Base-by-base conservation (phyloP, 2,797 vertebrate species). In the Neopelma chrysocephalum region DNA sequence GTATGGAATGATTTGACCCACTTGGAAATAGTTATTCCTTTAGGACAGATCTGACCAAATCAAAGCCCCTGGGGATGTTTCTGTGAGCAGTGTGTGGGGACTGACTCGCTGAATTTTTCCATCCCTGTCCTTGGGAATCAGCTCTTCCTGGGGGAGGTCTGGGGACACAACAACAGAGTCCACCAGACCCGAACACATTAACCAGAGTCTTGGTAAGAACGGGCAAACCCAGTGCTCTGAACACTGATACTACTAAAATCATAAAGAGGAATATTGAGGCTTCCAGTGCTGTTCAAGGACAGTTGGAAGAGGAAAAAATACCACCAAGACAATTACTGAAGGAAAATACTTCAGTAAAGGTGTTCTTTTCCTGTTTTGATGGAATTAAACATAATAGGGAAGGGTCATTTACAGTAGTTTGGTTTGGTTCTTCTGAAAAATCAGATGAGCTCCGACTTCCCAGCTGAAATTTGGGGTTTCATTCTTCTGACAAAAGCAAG, bases 281-380 rank as follows among this genome's bases (percentile, higher is more conserved):
- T 71, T 48, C 20, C 60, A 18, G 0, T 3, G 12, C 10, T 45
- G 6, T 4, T n/a, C 56, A 29, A 19, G 69, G n/a, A 15, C 43
- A 23, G 14, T 0, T 86, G 45, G 29, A n/a, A 61, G 42, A 65
- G 29, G 4, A 27, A 36, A 14, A 86, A 12, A 19, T 25, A 5
- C 18, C 20, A 72, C 9, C 6, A 3, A 5, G 10, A 10, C 4
- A 0, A 1, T 38, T 51, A 21, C 0, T 54, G 54, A 65, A 82
- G 70, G 61, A 47, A 54, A 76, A 64, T 11, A 22, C n/a, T n/a
- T 31, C 22, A 70, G 7, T 8, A 25, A 22, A 11, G 18, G 5
- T 38, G 13, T 16, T 82, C 14, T 79, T 61, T 4, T 65, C 32
- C 57, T 78, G 11, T 17, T 75, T 42, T 34, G 32, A 27, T 43